Evolutionary conservation across 2,113 vertebrate genomes (phyloP).

Genomic region (Pholis gunnellus): DNA sequence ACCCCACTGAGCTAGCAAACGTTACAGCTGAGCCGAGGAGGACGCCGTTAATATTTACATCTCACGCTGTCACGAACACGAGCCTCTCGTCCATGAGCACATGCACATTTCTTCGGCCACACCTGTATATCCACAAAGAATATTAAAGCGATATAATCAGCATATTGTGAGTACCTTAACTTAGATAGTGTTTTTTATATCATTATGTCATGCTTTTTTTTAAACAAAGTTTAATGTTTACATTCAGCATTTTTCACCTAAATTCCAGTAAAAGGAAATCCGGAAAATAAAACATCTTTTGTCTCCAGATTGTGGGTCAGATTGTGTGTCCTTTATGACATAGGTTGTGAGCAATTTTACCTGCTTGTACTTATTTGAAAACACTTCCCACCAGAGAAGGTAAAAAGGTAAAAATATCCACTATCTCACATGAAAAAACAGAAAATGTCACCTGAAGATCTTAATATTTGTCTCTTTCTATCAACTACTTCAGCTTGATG

Average conservation of each 20-base stretch:
- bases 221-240: slow-evolving; percentile 1
- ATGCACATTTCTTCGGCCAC: too few species aligned
- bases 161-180: background rate
- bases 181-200: background rate
- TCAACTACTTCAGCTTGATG: background rate
- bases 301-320: background rate
- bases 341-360: background rate
- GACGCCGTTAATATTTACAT: too few species aligned
- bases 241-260: background rate
- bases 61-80: too few species aligned
- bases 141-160: too few species aligned
- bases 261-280: background rate
- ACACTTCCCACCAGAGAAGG: background rate
- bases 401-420: background rate
- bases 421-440: background rate
- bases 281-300: background rate
- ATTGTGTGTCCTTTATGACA: background rate
- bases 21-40: too few species aligned
- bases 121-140: too few species aligned
- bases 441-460: background rate
- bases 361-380: background rate
- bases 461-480: background rate
- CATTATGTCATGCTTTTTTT: background rate
- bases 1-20: too few species aligned
- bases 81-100: too few species aligned